Conservation (phyloP, 2,797 vertebrate species). For the Apodemus agrarius region DNA sequence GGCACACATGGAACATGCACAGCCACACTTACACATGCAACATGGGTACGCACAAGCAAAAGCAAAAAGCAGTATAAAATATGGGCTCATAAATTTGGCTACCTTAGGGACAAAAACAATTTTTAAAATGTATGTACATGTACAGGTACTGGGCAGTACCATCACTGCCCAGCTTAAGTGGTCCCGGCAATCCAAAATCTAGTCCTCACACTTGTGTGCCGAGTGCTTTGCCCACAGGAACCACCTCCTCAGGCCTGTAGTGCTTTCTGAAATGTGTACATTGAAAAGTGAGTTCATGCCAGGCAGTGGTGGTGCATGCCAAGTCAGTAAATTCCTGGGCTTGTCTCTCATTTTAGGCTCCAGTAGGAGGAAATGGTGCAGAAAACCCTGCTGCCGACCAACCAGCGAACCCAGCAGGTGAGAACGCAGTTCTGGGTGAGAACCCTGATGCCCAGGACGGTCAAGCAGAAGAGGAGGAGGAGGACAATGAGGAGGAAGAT, state of each 20-base stretch:
- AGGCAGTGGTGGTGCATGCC: neutral
- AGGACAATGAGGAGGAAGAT: constrained; percentile 94
- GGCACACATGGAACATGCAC: neutral
- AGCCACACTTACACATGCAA: neutral
- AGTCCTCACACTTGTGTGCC: neutral
- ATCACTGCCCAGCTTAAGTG: neutral
- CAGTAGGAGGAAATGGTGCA: constrained; percentile 91
- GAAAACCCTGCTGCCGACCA: constrained; percentile 93
- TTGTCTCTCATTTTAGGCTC: constrained; percentile 87
- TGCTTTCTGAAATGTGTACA: constrained; percentile 28
- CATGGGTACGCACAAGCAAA: neutral
- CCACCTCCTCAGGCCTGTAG: neutral
- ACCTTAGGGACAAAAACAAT: neutral
- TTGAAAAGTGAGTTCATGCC: neutral
- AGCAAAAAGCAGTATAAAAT: neutral
- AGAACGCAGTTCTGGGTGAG: constrained; percentile 94
- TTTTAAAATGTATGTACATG: neutral
- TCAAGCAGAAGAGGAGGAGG: constrained; percentile 93
- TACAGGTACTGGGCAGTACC: too few species aligned
- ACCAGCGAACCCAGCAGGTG: constrained; percentile 92
- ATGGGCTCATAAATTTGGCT: neutral
- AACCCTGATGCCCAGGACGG: constrained; percentile 91
- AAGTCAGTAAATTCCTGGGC: neutral
- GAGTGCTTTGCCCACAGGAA: neutral
- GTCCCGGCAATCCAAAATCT: neutral